A percentile compares a stretch with the other conserved stretches of the same genome.
Evolutionary conservation across 2,113 vertebrate genomes (phyloP).

Genomic region (Pseudorasbora parva): DNA sequence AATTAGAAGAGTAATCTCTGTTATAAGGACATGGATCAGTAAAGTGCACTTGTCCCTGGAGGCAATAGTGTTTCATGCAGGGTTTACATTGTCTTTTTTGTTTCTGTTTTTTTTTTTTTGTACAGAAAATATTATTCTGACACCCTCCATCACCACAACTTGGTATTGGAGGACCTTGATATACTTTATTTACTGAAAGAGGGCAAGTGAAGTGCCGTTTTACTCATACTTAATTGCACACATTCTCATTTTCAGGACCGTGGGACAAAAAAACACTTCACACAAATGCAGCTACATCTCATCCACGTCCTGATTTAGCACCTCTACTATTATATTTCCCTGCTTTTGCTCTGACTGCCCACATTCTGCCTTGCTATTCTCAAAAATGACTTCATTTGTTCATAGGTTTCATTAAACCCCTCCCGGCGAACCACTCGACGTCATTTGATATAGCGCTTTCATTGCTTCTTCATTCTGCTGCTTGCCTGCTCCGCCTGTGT

Average conservation of each 20-base stretch:
- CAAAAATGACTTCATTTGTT: background rate
- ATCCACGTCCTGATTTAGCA: background rate
- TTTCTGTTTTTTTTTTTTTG: background rate
- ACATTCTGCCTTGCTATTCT: background rate
- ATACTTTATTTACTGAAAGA: slow-evolving; percentile 13
- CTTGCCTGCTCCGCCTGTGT: slow-evolving; percentile 48
- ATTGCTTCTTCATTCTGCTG: slow-evolving; percentile 8
- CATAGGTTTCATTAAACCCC: background rate
- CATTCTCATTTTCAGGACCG: slow-evolving; percentile 1
- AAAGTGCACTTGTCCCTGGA: slow-evolving; percentile 62
- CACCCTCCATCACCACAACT: background rate
- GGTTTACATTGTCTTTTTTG: slow-evolving; percentile 9
- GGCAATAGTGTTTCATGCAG: slow-evolving; percentile 45
- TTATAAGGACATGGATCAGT: slow-evolving; percentile 24
- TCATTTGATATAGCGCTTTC: background rate
- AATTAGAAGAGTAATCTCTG: background rate
- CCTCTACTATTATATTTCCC: background rate
- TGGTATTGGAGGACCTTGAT: background rate
- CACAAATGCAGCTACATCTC: background rate
- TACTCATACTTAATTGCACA: background rate
- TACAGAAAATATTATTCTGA: slow-evolving; percentile 20
- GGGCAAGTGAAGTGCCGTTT: slow-evolving; percentile 13
- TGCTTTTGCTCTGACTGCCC: background rate
- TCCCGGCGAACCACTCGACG: background rate
- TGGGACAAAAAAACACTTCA: background rate